These are phyloP conservation scores for Cynodonichthys magdalenae DNA, from an alignment of 2,797 vertebrate genomes.

Conservation along the genomic window DNA sequence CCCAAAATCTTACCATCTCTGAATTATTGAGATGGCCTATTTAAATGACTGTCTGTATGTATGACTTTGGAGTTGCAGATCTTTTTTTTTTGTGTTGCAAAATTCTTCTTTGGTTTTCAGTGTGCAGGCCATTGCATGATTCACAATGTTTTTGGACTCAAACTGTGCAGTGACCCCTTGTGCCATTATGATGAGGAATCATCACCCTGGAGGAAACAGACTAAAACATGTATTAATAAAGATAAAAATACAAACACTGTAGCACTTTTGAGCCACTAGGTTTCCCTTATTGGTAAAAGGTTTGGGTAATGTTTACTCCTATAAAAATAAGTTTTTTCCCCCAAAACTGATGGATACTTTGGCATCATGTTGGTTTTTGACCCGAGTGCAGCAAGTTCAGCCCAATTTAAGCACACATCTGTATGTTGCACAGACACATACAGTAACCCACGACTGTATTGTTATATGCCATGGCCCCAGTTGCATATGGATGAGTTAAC, in stretches of 20 bases:
- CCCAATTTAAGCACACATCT: not conserved
- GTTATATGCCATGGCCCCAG: slow-evolving; percentile 19
- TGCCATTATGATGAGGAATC: not conserved
- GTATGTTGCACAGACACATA: slow-evolving; percentile 3
- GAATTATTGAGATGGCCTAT: no score
- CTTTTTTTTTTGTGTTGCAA: not conserved
- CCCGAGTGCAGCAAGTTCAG: not conserved
- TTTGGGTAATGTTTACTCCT: not conserved
- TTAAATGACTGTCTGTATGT: no score
- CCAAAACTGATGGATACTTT: not conserved
- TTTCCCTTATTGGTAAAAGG: not conserved
- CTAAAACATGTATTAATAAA: not conserved
- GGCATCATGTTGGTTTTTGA: not conserved
- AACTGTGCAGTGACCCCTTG: not conserved
- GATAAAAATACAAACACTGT: not conserved
- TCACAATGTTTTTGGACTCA: not conserved
- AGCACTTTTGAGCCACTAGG: not conserved
- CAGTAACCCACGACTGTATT: slow-evolving; percentile 24
- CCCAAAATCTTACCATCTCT: no score
- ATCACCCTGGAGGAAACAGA: not conserved
- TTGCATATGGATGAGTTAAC: slow-evolving; percentile 63
- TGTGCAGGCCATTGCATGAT: not conserved
- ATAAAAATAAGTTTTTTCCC: no score
- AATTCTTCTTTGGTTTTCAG: not conserved
- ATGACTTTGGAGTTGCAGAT: not conserved